Evolutionary conservation across 2,797 vertebrate species (phyloP).

Genomic region (Platalea minor): DNA sequence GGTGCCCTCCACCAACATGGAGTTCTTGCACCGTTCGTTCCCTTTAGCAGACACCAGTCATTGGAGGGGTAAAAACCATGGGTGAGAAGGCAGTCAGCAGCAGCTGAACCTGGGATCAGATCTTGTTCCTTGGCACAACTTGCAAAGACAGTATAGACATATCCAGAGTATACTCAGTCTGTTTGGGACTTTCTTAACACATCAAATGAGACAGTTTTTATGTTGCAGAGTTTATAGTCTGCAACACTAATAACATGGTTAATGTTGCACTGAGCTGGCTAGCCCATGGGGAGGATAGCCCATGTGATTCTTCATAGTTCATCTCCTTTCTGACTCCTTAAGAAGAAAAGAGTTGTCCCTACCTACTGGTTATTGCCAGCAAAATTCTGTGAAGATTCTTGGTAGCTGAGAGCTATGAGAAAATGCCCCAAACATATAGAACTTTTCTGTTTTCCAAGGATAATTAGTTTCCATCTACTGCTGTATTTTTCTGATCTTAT

Average conservation of each 20-base stretch:
- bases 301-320: not conserved
- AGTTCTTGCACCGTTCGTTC: not conserved
- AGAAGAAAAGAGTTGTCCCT: not conserved
- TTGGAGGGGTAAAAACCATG: not conserved
- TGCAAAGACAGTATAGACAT: not conserved
- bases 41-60: not conserved
- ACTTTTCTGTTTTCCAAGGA: not conserved
- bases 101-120: not conserved
- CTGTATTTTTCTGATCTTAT: not conserved
- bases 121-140: not conserved
- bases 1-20: not conserved
- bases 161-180: not conserved
- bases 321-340: not conserved
- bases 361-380: not conserved
- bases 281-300: not conserved
- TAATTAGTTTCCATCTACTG: not conserved
- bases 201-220: not conserved
- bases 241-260: not conserved
- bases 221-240: not conserved
- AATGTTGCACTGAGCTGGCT: not conserved
- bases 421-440: not conserved
- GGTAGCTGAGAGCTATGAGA: not conserved
- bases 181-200: not conserved
- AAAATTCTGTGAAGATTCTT: not conserved
- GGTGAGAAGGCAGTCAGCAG: not conserved